These are phyloP conservation scores for Oeneis ivallda DNA, from an alignment of 2,888 invertebrate species.

Conservation along the genomic window DNA sequence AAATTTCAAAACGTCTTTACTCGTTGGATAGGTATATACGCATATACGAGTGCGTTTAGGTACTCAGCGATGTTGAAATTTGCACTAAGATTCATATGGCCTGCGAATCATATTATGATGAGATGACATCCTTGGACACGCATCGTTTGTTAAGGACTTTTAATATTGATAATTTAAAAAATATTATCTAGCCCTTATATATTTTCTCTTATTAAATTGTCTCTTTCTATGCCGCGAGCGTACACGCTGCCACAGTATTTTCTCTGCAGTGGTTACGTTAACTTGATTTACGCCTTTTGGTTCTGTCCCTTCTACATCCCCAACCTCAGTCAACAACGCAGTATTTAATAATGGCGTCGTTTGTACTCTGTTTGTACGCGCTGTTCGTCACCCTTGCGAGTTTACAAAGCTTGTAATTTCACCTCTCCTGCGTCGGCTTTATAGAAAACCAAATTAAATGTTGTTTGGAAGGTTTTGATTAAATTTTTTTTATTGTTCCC, in stretches of 20 bases:
- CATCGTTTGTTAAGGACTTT: no score
- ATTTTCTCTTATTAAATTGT: no score
- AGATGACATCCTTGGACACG: no score
- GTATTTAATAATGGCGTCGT: conserved; percentile 11
- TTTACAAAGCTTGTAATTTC: conserved; percentile 12
- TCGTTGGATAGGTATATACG: no score
- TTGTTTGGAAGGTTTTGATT: conserved; percentile 7
- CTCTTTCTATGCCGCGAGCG: background rate
- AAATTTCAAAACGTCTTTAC: no score
- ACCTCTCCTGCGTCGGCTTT: background rate
- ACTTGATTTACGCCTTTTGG: background rate
- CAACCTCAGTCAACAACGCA: conserved; percentile 6
- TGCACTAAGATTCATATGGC: no score
- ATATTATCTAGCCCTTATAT: no score
- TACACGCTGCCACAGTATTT: background rate
- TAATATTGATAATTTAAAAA: no score
- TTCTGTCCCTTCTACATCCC: background rate
- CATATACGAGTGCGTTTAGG: no score
- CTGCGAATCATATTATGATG: no score
- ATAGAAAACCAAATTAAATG: conserved; percentile 3
- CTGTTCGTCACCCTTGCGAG: conserved; percentile 5
- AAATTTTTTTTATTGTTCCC: background rate
- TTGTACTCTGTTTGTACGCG: conserved; percentile 6
- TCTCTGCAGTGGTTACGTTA: background rate
- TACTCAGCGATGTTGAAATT: no score